phyloP scores from a whole-genome alignment of 2,797 vertebrate genomes.

The Pelodytes ibericus region DNA sequence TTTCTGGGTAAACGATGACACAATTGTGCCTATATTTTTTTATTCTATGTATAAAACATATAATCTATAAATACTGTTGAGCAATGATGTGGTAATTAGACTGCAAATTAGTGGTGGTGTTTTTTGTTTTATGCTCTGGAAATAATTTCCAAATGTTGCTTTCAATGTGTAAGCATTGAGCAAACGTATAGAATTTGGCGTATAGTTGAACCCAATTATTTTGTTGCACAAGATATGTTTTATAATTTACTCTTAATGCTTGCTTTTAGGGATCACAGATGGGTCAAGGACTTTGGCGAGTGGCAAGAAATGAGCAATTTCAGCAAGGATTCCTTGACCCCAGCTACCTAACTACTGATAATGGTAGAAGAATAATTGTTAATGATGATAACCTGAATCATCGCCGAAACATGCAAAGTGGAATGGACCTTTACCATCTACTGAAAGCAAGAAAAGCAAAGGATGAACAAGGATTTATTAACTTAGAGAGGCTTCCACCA shows the following conservation, averaged over 20 bases:
- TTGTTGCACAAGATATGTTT: neutral
- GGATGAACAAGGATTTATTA: conserved; percentile 89
- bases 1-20: no score
- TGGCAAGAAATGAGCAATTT: conserved; percentile 93
- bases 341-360: conserved; percentile 76
- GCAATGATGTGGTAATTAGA: no score
- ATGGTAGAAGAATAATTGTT: conserved; percentile 70
- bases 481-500: conserved; percentile 94
- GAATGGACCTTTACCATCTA: conserved; percentile 89
- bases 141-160: no score
- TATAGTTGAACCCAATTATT: no score
- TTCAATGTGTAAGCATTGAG: no score
- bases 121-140: no score
- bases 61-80: no score
- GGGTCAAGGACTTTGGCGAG: conserved; percentile 98
- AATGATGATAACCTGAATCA: conserved; percentile 62
- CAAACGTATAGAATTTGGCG: no score
- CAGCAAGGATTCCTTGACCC: conserved; percentile 87
- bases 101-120: no score
- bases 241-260: neutral
- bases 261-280: conserved; percentile 80
- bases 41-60: no score
- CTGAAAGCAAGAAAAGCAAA: conserved; percentile 84
- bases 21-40: no score
- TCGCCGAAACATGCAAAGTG: conserved; percentile 73